phyloP scores from a whole-genome alignment of 2,113 vertebrate genomes.

The Cebidichthys violaceus region DNA sequence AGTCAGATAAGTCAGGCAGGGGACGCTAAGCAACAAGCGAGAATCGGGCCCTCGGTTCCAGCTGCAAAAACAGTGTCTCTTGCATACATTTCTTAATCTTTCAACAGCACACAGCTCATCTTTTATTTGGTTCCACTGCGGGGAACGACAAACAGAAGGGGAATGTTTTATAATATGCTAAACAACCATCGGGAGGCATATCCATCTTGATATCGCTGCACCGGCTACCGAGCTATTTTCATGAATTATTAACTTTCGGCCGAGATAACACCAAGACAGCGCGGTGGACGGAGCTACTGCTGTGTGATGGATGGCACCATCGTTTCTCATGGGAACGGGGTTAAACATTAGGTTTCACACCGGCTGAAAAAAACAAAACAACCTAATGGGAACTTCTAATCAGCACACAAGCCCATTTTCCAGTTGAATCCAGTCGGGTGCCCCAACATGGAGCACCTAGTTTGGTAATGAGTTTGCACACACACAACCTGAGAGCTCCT shows the following conservation, averaged over 20 bases:
- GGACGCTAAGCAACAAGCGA: constrained; percentile 1
- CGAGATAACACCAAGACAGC: constrained; percentile 70
- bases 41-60: not conserved
- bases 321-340: constrained; percentile 76
- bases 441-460: not conserved
- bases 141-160: constrained; percentile 62
- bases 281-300: constrained; percentile 48
- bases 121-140: constrained; percentile 50
- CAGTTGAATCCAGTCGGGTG: not conserved
- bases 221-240: constrained; percentile 61
- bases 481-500: not conserved
- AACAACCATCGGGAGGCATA: constrained; percentile 60
- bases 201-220: constrained; percentile 66
- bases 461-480: not conserved
- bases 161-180: constrained; percentile 67
- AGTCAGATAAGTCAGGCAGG: constrained; percentile 13
- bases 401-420: constrained; percentile 26
- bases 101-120: constrained; percentile 33
- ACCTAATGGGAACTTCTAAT: constrained; percentile 25
- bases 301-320: constrained; percentile 72
- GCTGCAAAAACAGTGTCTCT: constrained; percentile 20
- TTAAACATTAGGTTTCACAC: constrained; percentile 50
- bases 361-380: constrained; percentile 31
- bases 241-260: constrained; percentile 81
- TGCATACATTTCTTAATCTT: constrained; percentile 27